Evolutionary conservation across 2,797 vertebrate genomes (phyloP).

Genomic region (Tolypeutes matacus): DNA sequence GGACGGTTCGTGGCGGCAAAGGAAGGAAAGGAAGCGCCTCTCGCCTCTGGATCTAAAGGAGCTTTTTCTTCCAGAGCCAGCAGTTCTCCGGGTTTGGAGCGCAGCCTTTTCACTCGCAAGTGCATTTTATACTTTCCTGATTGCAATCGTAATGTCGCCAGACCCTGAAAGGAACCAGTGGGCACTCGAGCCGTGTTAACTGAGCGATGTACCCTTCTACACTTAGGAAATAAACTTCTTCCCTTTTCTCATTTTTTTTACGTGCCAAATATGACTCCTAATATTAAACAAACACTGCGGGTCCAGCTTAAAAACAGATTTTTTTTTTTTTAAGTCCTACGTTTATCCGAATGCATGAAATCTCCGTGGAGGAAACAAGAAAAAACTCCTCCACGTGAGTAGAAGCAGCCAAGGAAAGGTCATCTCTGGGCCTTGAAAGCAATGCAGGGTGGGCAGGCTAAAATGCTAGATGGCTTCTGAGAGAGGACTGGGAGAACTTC

Average conservation of each 20-base stretch:
- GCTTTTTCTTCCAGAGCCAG: neutral
- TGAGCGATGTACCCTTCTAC: neutral
- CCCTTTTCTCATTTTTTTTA: neutral
- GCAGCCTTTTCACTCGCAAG: neutral
- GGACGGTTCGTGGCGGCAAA: slow-evolving; percentile 49
- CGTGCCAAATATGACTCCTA: neutral
- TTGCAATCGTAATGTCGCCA: neutral
- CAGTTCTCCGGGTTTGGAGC: neutral
- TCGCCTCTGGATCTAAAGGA: neutral
- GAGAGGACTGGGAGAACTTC: neutral
- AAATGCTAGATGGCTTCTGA: neutral
- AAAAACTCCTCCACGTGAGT: neutral
- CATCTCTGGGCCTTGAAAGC: neutral
- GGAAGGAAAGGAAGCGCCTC: neutral
- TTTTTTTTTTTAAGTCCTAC: neutral
- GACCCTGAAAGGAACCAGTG: neutral
- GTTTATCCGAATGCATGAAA: neutral
- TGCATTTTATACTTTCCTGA: neutral
- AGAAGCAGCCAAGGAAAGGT: neutral
- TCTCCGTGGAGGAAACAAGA: neutral
- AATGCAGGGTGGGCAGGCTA: neutral
- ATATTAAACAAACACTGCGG: neutral
- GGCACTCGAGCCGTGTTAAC: neutral
- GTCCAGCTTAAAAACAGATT: neutral
- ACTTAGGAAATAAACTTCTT: neutral